phyloP scores from a whole-genome alignment of 2,888 invertebrate genomes.

The Cerastoderma edule region DNA sequence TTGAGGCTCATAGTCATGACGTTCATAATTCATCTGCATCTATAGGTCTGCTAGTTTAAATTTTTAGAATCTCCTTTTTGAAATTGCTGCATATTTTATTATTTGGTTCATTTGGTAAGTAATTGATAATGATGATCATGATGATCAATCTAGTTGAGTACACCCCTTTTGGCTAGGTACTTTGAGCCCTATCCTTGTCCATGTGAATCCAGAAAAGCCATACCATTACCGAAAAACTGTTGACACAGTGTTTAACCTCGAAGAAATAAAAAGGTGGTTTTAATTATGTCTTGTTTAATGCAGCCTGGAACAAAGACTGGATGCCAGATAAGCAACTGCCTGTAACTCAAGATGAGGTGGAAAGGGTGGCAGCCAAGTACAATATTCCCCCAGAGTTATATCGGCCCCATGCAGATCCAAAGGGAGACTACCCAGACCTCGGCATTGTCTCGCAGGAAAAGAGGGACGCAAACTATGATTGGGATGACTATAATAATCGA shows the following conservation, averaged over 20 bases:
- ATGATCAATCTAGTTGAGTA: neutral
- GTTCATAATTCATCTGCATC: too few relatives aligned
- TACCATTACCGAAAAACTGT: too few relatives aligned
- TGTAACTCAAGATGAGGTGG: neutral
- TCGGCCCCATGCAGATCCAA: neutral
- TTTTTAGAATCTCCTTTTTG: too few relatives aligned
- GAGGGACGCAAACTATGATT: slow-evolving; percentile 6
- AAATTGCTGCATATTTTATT: too few relatives aligned
- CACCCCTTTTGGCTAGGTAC: neutral
- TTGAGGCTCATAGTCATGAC: too few relatives aligned
- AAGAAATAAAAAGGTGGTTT: neutral
- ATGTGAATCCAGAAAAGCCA: too few relatives aligned
- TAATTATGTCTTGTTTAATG: slow-evolving; percentile 7
- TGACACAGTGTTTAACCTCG: neutral
- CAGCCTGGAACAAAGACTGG: slow-evolving; percentile 20
- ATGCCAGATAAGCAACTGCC: slow-evolving; percentile 3
- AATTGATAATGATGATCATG: neutral
- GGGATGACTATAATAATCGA: slow-evolving; percentile 6
- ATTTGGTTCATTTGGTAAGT: neutral
- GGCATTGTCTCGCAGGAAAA: neutral
- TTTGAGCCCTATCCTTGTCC: too few relatives aligned
- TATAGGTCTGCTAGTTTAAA: too few relatives aligned
- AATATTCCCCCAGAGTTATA: slow-evolving; percentile 12
- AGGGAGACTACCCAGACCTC: slow-evolving; percentile 15
- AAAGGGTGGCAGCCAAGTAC: slow-evolving; percentile 11